Evolutionary conservation across 2,113 vertebrate species (phyloP), one percentile per base, ranked within the genome.

Genomic region (zebrafish (Danio rerio)): DNA sequence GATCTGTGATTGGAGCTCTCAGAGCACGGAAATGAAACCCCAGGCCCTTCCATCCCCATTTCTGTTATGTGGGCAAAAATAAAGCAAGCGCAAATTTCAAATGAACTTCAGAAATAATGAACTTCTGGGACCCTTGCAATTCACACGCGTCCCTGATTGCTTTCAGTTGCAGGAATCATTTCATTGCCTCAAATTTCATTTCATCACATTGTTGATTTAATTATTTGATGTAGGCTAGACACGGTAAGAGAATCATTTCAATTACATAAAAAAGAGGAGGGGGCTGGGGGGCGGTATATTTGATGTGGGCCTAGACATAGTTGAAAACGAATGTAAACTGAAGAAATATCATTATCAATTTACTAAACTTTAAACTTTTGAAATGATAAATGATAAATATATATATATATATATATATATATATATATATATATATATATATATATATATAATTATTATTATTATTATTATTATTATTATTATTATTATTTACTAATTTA

Each of bases 221-320:
- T 81, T 84, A 86, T 86, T 84, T 84, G 79, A 86, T 81, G 59
- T 81, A 49, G 21, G 16, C 61, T 53, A 58, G n/a, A 77, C 62
- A 40, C 42, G 31, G 45, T 61, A 47, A 18, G 47, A 63, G 6
- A 13, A 40, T 66, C 1, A 52, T 69, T 78, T 73, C 7, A 55
- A 56, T 50, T 49, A 56, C 71, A 56, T 40, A 50, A 63, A 21
- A 72, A 18, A 52, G 20, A 72, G 16, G 11, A 15, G 7, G 49
- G 52, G 65, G 43, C 58, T 18, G 31, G 43, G 49, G 7, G 21
- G 16, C 58, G 73, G 21, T 18, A 9, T n/a, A 9, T 5, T 21
- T 78, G 43, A 18, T 9, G 15, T 45, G 6, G 7, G 31, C 31
- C 31, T 3, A 31, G 31, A 31, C 31, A 31, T 31, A 31, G 31